These are phyloP conservation scores for Astyanax mexicanus DNA, from an alignment of 2,797 vertebrate species.

Conservation along the genomic window DNA sequence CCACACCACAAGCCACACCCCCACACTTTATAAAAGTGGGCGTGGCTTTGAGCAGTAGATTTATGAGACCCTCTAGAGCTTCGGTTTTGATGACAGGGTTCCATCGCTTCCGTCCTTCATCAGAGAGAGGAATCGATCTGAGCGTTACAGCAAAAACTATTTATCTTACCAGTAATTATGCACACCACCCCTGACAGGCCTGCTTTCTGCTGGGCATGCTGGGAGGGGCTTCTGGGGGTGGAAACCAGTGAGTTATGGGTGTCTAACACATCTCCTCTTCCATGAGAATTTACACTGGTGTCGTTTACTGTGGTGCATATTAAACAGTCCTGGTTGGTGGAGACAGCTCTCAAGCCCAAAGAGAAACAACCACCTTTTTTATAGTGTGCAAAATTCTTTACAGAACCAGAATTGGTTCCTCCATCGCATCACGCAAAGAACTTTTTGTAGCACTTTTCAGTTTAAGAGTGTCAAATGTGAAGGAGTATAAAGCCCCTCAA, in stretches of 20 bases:
- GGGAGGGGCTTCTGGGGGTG: conserved; percentile 48
- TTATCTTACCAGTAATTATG: conserved; percentile 74
- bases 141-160: conserved; percentile 67
- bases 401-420: too few relatives aligned
- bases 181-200: conserved; percentile 65
- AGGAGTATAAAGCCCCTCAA: too few relatives aligned
- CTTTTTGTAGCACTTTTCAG: too few relatives aligned
- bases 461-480: too few relatives aligned
- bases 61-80: conserved; percentile 62
- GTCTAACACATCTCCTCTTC: conserved; percentile 51
- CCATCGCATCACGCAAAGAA: too few relatives aligned
- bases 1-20: conserved; percentile 2
- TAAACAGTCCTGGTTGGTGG: conserved; percentile 53
- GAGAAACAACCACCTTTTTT: conserved; percentile 25
- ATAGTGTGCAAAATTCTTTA: too few relatives aligned
- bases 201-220: conserved; percentile 56
- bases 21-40: conserved; percentile 33
- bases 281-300: conserved; percentile 48
- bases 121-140: conserved; percentile 71
- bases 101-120: conserved; percentile 70
- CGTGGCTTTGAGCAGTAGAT: conserved; percentile 72
- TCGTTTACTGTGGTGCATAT: conserved; percentile 54
- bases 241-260: conserved; percentile 54
- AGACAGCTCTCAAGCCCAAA: conserved; percentile 47
- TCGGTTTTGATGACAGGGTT: conserved; percentile 67